A percentile compares a stretch with the other conserved stretches of the same genome.
Evolutionary conservation across 2,888 invertebrate species (phyloP).

Genomic region (Anthrax anthrax): DNA sequence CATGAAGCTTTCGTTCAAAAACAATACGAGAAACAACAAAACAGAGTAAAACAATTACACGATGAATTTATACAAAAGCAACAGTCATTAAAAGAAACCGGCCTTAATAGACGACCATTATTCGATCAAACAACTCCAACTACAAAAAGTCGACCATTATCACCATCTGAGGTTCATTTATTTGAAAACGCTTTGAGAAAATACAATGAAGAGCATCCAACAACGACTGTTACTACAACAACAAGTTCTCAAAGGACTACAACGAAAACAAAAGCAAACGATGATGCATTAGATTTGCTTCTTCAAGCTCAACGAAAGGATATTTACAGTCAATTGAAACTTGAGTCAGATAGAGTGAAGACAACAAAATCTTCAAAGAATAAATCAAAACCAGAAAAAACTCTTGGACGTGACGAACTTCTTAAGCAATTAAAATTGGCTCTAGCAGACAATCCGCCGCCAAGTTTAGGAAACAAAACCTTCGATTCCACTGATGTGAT

Average conservation of each 20-base stretch:
- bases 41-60: slow-evolving; percentile 58
- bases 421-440: slow-evolving; percentile 61
- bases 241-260: slow-evolving; percentile 46
- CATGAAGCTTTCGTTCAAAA: slow-evolving; percentile 65
- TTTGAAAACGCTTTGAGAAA: slow-evolving; percentile 51
- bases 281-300: slow-evolving; percentile 26
- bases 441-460: slow-evolving; percentile 50
- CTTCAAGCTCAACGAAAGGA: slow-evolving; percentile 41
- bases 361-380: slow-evolving; percentile 43
- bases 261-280: slow-evolving; percentile 31
- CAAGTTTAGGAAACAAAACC: slow-evolving; percentile 50
- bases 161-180: slow-evolving; percentile 48
- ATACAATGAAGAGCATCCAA: slow-evolving; percentile 53
- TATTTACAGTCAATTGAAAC: slow-evolving; percentile 43
- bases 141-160: slow-evolving; percentile 26
- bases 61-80: slow-evolving; percentile 56
- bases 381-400: slow-evolving; percentile 37
- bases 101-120: slow-evolving; percentile 1
- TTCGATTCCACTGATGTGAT: slow-evolving; percentile 59
- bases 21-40: slow-evolving; percentile 63
- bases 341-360: slow-evolving; percentile 31
- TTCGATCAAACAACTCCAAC: slow-evolving; percentile 4
- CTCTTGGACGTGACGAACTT: slow-evolving; percentile 52
- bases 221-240: slow-evolving; percentile 51
- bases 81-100: slow-evolving; percentile 41